phyloP scores from a whole-genome alignment of 2,888 invertebrate genomes.

The Heteropelma amictum region DNA sequence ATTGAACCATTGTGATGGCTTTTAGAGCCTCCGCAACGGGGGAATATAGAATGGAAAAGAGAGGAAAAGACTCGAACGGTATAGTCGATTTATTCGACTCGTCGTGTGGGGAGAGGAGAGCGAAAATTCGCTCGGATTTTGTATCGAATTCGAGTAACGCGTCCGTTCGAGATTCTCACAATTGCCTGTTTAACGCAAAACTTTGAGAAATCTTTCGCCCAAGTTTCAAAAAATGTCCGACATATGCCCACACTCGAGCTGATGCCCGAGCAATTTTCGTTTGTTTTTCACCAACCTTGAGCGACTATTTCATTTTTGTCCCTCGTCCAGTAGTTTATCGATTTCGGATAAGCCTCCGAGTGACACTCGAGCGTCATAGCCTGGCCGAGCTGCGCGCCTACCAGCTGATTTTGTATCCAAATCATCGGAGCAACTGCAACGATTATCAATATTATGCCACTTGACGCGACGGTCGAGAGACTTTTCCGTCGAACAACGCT shows the following conservation, averaged over 20 bases:
- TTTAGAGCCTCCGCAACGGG: slow-evolving; percentile 37
- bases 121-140: no score
- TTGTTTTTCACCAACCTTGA: slow-evolving; percentile 73
- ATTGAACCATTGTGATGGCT: slow-evolving; percentile 75
- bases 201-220: no score
- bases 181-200: no score
- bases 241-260: no score
- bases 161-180: no score
- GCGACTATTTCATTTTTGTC: slow-evolving; percentile 80
- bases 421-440: slow-evolving; percentile 80
- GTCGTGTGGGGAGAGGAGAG: no score
- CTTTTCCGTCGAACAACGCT: no score
- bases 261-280: slow-evolving; percentile 62
- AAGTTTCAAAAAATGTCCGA: no score
- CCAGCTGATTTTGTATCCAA: slow-evolving; percentile 80
- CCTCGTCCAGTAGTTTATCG: slow-evolving; percentile 81
- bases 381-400: slow-evolving; percentile 79
- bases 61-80: not conserved
- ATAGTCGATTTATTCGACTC: no score
- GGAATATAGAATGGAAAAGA: slow-evolving; percentile 9
- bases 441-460: slow-evolving; percentile 20
- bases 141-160: no score
- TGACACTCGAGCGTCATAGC: slow-evolving; percentile 80
- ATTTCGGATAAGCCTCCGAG: slow-evolving; percentile 81
- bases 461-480: no score